Evolutionary conservation across 2,113 vertebrate genomes (phyloP).

Genomic region (Zootoca vivipara): DNA sequence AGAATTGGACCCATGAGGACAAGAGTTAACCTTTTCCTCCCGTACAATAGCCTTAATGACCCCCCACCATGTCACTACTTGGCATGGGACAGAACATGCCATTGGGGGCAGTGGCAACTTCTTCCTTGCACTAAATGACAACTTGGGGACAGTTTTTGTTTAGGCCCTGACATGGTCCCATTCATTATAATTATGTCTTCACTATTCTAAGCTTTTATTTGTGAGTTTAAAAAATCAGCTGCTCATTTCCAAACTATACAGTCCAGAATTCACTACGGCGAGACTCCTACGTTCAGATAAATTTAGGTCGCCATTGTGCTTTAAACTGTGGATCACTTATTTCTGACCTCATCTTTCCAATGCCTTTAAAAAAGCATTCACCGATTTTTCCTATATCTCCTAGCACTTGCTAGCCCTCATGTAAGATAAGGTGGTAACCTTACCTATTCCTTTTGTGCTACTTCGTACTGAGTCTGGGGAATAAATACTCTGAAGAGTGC

Average conservation of each 20-base stretch:
- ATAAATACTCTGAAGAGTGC: background rate
- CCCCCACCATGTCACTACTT: background rate
- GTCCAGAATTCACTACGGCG: background rate
- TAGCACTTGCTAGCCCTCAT: background rate
- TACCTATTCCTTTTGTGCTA: background rate
- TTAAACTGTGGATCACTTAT: background rate
- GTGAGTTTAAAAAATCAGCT: background rate
- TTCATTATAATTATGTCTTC: background rate
- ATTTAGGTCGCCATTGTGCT: background rate
- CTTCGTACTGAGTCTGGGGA: background rate
- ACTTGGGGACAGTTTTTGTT: background rate
- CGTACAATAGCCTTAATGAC: background rate
- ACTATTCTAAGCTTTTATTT: background rate
- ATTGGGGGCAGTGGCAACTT: background rate
- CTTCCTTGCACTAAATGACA: background rate
- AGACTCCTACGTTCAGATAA: background rate
- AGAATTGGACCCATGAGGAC: too few relatives aligned
- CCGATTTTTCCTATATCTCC: background rate
- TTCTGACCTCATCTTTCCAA: background rate
- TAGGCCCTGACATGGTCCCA: background rate
- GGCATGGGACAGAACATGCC: background rate
- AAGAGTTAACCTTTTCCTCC: background rate
- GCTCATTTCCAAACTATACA: background rate
- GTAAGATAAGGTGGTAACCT: slow-evolving; percentile 1
- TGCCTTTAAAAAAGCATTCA: background rate